phyloP scores from a whole-genome alignment of 1,140 invertebrate genomes.

The Caenorhabditis remanei region DNA sequence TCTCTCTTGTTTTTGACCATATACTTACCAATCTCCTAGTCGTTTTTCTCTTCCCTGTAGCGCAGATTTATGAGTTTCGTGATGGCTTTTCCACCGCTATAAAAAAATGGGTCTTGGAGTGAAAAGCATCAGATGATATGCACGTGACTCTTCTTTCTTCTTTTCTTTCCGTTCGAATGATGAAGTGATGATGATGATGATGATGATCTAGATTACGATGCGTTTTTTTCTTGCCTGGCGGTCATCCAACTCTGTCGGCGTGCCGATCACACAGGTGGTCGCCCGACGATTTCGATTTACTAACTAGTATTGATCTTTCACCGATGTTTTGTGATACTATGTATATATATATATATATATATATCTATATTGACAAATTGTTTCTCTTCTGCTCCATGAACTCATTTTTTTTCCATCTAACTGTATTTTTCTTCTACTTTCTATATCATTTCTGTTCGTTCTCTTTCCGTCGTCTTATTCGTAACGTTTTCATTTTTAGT shows the following conservation, averaged over 20 bases:
- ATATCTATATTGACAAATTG: too few relatives aligned
- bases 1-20: too few relatives aligned
- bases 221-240: neutral
- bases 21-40: too few relatives aligned
- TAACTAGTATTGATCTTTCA: conserved; percentile 13
- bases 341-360: too few relatives aligned
- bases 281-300: neutral
- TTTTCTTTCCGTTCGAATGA: conserved; percentile 24
- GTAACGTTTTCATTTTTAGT: neutral
- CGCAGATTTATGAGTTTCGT: conserved; percentile 8
- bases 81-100: neutral
- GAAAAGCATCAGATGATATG: conserved; percentile 12
- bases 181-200: conserved; percentile 15
- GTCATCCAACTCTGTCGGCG: conserved; percentile 1
- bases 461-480: neutral
- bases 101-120: neutral
- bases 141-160: neutral
- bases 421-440: neutral
- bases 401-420: too few relatives aligned
- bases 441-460: neutral
- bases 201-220: conserved; percentile 33
- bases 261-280: neutral
- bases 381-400: too few relatives aligned
- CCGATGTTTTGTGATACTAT: too few relatives aligned
- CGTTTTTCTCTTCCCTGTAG: neutral